Percentiles rank a stretch among this genome's conserved stretches.
Conservation (phyloP, 92 coral and sea anemone genomes). For the Siderastrea radians region DNA sequence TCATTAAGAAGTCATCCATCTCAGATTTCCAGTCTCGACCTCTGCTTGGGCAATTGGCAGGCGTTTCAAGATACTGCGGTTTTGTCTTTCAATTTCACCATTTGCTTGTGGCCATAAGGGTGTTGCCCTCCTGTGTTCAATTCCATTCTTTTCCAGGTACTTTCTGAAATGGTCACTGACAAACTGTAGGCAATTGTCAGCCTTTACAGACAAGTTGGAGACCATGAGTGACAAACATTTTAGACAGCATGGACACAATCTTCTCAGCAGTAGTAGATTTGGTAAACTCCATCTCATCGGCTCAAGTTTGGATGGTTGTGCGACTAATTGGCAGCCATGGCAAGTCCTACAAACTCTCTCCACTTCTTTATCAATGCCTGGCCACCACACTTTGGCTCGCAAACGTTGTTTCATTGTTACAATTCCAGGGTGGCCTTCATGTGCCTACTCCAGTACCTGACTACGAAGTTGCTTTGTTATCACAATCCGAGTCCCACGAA, state of each 20-base stretch:
- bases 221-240: conserved; percentile 51
- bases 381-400: conserved; percentile 35
- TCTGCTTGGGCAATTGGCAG: conserved; percentile 52
- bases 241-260: conserved; percentile 7
- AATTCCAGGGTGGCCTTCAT: conserved; percentile 63
- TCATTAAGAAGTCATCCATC: conserved; percentile 3
- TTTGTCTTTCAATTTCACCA: conserved; percentile 33
- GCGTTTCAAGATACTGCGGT: conserved; percentile 44
- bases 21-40: conserved; percentile 40
- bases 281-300: conserved; percentile 36
- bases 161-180: conserved; percentile 31
- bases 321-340: conserved; percentile 42
- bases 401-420: conserved; percentile 55
- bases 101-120: conserved; percentile 34
- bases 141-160: conserved; percentile 34
- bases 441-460: conserved; percentile 44
- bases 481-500: conserved; percentile 55
- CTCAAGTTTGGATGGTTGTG: conserved; percentile 8
- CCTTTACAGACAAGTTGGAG: conserved; percentile 33
- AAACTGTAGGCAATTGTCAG: conserved; percentile 40
- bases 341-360: conserved; percentile 45
- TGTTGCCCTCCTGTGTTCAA: conserved; percentile 38
- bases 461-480: conserved; percentile 49
- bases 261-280: conserved; percentile 27
- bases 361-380: conserved; percentile 25